phyloP scores from a whole-genome alignment of 2,113 vertebrate genomes.

The Ornithorhynchus anatinus region DNA sequence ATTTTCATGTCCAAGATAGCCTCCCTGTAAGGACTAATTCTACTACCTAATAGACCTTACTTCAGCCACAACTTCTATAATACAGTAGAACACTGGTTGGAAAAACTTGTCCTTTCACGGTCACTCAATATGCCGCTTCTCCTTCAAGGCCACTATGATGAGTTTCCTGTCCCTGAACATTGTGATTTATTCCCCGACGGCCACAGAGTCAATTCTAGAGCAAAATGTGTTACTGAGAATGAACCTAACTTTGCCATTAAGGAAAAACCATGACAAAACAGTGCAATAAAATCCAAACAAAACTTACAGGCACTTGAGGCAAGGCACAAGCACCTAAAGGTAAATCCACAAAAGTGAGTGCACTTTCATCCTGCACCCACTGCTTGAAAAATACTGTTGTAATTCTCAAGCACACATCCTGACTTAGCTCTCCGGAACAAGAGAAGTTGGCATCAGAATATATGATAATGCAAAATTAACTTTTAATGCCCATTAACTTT shows the following conservation, averaged over 20 bases:
- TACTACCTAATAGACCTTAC: constrained; percentile 5
- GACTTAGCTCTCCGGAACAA: background rate
- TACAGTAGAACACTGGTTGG: background rate
- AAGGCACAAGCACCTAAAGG: background rate
- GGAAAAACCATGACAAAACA: constrained; percentile 41
- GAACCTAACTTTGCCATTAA: constrained; percentile 28
- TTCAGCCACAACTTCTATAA: constrained; percentile 1
- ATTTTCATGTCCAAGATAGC: constrained; percentile 4
- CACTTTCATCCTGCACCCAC: background rate
- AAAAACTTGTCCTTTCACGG: background rate
- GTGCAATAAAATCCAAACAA: background rate
- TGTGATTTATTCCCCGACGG: constrained; percentile 35
- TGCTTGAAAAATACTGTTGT: background rate
- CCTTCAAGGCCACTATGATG: constrained; percentile 32
- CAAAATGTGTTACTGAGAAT: constrained; percentile 11
- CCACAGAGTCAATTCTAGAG: constrained; percentile 23
- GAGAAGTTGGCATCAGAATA: no score
- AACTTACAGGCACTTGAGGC: background rate
- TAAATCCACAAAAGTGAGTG: background rate
- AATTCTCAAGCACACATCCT: background rate
- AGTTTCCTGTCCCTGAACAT: constrained; percentile 21
- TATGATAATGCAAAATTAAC: no score
- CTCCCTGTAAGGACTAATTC: background rate
- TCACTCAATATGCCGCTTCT: constrained; percentile 21
- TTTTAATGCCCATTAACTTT: no score